Percentiles rank a stretch among this genome's conserved stretches.
Conservation (phyloP, 2,888 invertebrate genomes). For the Toxonevra muliebris region DNA sequence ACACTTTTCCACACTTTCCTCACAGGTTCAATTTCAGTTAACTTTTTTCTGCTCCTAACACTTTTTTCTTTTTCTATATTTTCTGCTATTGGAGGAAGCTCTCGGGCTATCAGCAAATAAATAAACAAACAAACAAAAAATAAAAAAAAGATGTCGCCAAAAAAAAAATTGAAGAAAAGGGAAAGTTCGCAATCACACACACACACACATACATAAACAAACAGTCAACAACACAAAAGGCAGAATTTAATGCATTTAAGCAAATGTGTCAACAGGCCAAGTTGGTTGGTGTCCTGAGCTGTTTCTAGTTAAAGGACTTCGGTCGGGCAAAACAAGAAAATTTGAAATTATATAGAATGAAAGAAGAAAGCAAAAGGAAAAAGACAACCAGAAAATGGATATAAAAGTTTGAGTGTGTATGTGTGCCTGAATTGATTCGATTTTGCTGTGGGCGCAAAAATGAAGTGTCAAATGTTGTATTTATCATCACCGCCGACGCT, state of each 20-base stretch:
- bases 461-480: constrained; percentile 61
- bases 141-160: too few species aligned
- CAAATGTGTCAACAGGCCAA: constrained; percentile 35
- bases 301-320: background rate
- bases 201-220: background rate
- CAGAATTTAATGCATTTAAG: constrained; percentile 31
- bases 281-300: constrained; percentile 27
- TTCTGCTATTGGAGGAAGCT: background rate
- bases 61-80: background rate
- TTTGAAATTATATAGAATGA: constrained; percentile 18
- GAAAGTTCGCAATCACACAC: background rate
- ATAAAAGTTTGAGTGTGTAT: constrained; percentile 12
- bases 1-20: too few species aligned
- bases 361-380: constrained; percentile 37
- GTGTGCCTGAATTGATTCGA: constrained; percentile 55
- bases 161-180: too few species aligned
- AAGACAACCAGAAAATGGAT: constrained; percentile 44
- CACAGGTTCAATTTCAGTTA: background rate
- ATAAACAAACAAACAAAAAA: too few species aligned
- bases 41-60: background rate
- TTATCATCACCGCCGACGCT: constrained; percentile 45
- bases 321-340: constrained; percentile 3
- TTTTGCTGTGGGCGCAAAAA: constrained; percentile 57
- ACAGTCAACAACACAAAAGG: background rate
- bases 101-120: too few species aligned